phyloP scores from a whole-genome alignment of 2,888 invertebrate species.

The Drosophila lutescens region DNA sequence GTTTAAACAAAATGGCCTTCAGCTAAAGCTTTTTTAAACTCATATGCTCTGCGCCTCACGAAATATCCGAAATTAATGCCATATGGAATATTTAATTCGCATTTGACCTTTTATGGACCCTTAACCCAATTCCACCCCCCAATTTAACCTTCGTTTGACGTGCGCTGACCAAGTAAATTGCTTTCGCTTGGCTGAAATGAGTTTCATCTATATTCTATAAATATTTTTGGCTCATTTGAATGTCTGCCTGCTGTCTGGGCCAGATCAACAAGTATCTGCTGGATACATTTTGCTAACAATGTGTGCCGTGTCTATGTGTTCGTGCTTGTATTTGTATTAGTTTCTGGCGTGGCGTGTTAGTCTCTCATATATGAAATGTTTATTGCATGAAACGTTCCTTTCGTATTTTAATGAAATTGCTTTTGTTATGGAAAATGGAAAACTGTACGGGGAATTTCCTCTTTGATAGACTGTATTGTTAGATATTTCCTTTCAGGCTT shows the following conservation, averaged over 20 bases:
- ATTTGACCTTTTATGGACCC: slow-evolving; percentile 13
- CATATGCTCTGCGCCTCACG: neutral
- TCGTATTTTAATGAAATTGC: slow-evolving; percentile 38
- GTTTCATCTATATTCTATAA: slow-evolving; percentile 60
- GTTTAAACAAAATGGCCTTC: neutral
- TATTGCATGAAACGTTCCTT: slow-evolving; percentile 18
- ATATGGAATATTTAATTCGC: slow-evolving; percentile 11
- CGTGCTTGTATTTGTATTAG: slow-evolving; percentile 22
- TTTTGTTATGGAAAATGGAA: slow-evolving; percentile 43
- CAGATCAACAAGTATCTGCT: slow-evolving; percentile 39
- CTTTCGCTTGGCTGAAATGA: slow-evolving; percentile 29
- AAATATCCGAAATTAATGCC: neutral
- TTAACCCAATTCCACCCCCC: slow-evolving; percentile 2
- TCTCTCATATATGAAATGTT: slow-evolving; percentile 37
- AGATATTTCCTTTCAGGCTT: slow-evolving; percentile 21
- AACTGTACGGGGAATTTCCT: slow-evolving; percentile 21
- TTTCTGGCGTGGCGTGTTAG: slow-evolving; percentile 29
- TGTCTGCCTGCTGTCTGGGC: slow-evolving; percentile 59
- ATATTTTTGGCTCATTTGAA: slow-evolving; percentile 65
- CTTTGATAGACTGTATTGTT: slow-evolving; percentile 24
- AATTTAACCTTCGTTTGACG: slow-evolving; percentile 5
- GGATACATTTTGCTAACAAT: slow-evolving; percentile 18
- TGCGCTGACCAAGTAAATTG: slow-evolving; percentile 34
- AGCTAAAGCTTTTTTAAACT: neutral
- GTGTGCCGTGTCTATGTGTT: slow-evolving; percentile 9